These are phyloP conservation scores for Prionace glauca DNA, from an alignment of 2,797 vertebrate species.

Conservation along the genomic window DNA sequence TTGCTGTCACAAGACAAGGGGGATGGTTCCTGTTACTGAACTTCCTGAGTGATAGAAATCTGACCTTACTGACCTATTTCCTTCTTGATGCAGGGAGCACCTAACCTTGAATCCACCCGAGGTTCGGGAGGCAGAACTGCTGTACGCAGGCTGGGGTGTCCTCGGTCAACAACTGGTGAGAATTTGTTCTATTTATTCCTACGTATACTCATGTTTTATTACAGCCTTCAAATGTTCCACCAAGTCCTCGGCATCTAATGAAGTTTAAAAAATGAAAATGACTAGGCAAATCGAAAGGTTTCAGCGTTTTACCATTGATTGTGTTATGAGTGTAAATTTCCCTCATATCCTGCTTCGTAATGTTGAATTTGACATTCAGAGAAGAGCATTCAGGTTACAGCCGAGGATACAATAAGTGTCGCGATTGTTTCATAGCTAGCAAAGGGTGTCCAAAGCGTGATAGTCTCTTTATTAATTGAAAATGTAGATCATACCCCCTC, in stretches of 20 bases:
- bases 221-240: background rate
- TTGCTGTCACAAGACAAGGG: background rate
- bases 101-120: constrained; percentile 82
- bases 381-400: background rate
- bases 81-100: constrained; percentile 67
- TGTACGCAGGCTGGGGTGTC: constrained; percentile 92
- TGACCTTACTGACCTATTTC: background rate
- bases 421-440: background rate
- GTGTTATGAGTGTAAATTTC: background rate
- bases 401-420: background rate
- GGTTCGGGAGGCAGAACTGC: constrained; percentile 77
- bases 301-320: background rate
- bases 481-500: background rate
- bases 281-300: background rate
- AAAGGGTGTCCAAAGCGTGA: background rate
- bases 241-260: background rate
- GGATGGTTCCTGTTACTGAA: background rate
- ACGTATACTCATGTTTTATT: background rate
- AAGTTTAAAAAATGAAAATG: background rate
- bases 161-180: constrained; percentile 94
- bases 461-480: background rate
- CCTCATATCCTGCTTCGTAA: background rate
- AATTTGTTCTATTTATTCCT: constrained; percentile 12
- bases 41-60: background rate
- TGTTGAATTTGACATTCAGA: background rate